Base-by-base conservation (phyloP, 2,888 invertebrate species). In the Druceiella hillmani region DNA sequence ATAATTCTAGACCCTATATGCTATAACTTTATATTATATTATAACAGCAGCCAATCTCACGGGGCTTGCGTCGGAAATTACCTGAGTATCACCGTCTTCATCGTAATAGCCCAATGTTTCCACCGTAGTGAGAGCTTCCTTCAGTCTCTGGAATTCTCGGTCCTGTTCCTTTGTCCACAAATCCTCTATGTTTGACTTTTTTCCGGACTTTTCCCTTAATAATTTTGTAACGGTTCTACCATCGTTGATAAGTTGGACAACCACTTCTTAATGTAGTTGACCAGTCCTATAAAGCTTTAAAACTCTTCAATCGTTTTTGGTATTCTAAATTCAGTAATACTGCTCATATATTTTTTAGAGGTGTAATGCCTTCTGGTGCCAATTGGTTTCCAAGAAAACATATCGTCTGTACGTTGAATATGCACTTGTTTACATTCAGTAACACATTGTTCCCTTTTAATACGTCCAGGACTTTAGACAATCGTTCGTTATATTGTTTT, bases 1-100 rank as follows among this genome's bases (percentile, higher is more conserved):
- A 65, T 60, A 3, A 64, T 46, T 43, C 54, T 41, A 15, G 46
- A 46, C 1, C 46, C 52, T 15, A 43, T 43, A 1, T 39, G 5
- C 12, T n/a, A n/a, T n/a, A n/a, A n/a, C n/a, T n/a, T 47, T 36
- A 3, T 40, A 38, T 38, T 60, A 58, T 9, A 52, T 49, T 7
- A 59, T 34, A 3, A 58, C 53, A 2, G 49, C 53, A 4, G 57
- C 56, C 5, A 57, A 24, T 1, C 48, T 55, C 3, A 56, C 55
- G 3, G 57, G 55, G 17, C 54, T 57, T 9, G 56, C 59, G 40
- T 61, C 58, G 2, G 55, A 55, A 16, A 57, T 45, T 1, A 61
- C 47, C 31, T 50, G 48, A 4, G 58, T 58, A 13, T 42, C 44
- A 10, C 48, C 49, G 2, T 46, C 40, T 16, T 42, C 47, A 34